Evolutionary conservation across 2,113 vertebrate genomes (phyloP).

Genomic region (Rostratula benghalensis): DNA sequence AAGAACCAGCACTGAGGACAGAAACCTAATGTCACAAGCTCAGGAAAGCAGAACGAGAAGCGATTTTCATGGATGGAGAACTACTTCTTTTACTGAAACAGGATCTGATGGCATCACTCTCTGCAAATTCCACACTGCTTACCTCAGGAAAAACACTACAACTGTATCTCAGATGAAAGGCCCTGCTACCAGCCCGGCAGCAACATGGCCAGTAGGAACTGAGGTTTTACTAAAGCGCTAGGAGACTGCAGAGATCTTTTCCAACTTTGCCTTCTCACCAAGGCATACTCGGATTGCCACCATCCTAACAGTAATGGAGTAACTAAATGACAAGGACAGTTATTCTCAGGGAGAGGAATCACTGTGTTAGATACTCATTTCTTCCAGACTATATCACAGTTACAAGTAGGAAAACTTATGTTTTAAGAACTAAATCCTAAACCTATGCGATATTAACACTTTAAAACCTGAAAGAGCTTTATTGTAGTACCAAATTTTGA

Average conservation of each 20-base stretch:
- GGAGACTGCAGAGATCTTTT: not conserved
- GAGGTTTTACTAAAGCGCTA: not conserved
- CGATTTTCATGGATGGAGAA: not conserved
- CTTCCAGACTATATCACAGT: not conserved
- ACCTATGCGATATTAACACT: not conserved
- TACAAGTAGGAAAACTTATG: not conserved
- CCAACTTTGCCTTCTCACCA: not conserved
- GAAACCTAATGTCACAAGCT: not conserved
- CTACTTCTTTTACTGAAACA: not conserved
- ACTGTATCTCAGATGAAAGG: not conserved
- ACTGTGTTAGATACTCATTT: not conserved
- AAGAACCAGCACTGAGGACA: not conserved
- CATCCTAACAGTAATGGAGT: not conserved
- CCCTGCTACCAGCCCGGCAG: not conserved
- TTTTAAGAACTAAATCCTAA: not conserved
- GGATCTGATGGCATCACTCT: not conserved
- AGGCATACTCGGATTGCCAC: no score
- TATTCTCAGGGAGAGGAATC: not conserved
- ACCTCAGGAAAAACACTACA: not conserved
- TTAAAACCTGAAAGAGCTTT: not conserved
- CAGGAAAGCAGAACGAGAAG: not conserved
- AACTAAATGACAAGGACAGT: not conserved
- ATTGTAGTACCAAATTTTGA: not conserved
- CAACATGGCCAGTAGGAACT: not conserved
- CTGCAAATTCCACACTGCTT: not conserved